phyloP scores from a whole-genome alignment of 2,113 vertebrate species.

The Leptosomus discolor region DNA sequence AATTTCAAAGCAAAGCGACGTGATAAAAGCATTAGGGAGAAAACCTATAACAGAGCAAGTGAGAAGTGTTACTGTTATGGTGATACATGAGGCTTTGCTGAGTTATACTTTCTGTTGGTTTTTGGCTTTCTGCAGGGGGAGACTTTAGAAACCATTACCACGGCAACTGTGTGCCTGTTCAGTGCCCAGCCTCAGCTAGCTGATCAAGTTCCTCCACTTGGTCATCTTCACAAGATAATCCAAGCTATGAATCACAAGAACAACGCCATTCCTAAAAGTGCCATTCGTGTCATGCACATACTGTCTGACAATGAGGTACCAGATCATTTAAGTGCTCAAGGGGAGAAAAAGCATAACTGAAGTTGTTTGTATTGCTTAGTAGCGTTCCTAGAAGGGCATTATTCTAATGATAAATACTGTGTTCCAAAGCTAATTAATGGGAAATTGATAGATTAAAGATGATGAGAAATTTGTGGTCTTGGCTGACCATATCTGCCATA shows the following conservation, averaged over 20 bases:
- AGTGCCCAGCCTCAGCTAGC: constrained; percentile 90
- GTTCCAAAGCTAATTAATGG: background rate
- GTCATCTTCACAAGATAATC: constrained; percentile 92
- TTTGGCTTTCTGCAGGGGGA: constrained; percentile 83
- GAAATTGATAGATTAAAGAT: background rate
- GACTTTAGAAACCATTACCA: constrained; percentile 93
- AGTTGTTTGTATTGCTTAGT: background rate
- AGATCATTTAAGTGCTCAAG: background rate
- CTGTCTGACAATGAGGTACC: constrained; percentile 94
- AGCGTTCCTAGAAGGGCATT: background rate
- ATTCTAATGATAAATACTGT: background rate
- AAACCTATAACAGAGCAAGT: background rate
- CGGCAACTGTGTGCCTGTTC: constrained; percentile 93
- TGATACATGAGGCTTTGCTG: background rate
- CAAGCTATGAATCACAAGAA: constrained; percentile 95
- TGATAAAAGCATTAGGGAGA: background rate
- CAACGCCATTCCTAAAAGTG: constrained; percentile 92
- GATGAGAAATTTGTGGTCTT: background rate
- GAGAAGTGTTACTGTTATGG: background rate
- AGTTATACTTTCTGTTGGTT: background rate
- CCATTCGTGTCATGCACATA: constrained; percentile 91
- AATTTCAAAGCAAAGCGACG: background rate
- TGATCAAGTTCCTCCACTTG: constrained; percentile 94
- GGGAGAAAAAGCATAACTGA: background rate
- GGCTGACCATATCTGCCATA: background rate